Conservation (phyloP, 2,113 vertebrate species). For the Lichenostomus cassidix region DNA sequence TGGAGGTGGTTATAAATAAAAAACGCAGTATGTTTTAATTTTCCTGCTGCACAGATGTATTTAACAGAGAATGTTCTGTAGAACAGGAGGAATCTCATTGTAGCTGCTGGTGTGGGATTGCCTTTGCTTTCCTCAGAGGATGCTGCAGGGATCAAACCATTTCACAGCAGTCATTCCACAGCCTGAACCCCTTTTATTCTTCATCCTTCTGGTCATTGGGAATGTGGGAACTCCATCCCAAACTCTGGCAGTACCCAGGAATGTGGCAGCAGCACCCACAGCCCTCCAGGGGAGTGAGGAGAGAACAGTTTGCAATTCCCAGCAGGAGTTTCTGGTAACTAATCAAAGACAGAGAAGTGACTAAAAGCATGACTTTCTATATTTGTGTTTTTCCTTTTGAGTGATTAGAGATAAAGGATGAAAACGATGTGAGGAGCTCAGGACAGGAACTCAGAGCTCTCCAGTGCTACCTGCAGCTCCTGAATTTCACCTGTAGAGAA, state of each 20-base stretch:
- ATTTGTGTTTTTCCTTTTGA: no score
- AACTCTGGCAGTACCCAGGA: background rate
- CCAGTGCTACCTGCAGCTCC: background rate
- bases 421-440: no score
- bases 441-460: background rate
- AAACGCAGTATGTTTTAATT: background rate
- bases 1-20: background rate
- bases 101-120: background rate
- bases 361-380: no score
- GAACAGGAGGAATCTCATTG: background rate
- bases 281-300: fast-evolving
- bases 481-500: background rate
- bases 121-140: background rate
- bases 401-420: no score
- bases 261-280: background rate
- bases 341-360: no score
- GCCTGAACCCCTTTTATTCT: background rate
- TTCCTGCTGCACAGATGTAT: background rate
- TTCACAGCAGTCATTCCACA: background rate
- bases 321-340: background rate
- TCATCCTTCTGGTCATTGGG: background rate
- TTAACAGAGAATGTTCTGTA: background rate
- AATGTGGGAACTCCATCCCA: background rate
- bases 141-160: background rate
- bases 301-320: background rate